Evolutionary conservation across 2,797 vertebrate genomes (phyloP).

Genomic region (Lophotriccus pileatus): DNA sequence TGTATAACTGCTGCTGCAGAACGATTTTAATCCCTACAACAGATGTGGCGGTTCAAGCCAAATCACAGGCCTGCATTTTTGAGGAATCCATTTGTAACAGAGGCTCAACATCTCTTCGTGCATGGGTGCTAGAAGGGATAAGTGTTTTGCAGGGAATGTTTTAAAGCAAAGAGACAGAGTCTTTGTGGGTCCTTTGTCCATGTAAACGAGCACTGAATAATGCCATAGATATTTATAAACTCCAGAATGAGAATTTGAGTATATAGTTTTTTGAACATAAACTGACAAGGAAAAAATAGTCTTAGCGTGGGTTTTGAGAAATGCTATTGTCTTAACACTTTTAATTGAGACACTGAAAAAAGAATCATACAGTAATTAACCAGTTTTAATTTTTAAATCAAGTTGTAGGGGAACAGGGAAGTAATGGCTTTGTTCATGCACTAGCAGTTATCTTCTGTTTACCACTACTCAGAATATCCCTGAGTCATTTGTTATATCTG

Average conservation of each 20-base stretch:
- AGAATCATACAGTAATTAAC: neutral
- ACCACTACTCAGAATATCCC: neutral
- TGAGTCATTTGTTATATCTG: neutral
- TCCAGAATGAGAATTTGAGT: neutral
- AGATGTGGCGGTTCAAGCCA: neutral
- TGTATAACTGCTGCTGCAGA: neutral
- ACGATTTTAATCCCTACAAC: neutral
- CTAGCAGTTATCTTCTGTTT: slow-evolving; percentile 14
- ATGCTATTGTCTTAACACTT: neutral
- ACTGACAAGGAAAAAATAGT: neutral
- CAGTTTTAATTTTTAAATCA: neutral
- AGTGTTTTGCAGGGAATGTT: neutral
- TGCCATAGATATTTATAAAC: neutral
- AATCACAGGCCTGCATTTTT: neutral
- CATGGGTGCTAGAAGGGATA: neutral
- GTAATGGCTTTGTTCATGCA: neutral
- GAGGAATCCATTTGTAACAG: neutral
- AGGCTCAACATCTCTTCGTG: neutral
- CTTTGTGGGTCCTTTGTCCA: neutral
- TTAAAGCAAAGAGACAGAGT: neutral
- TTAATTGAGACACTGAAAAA: neutral
- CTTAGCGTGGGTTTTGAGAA: neutral
- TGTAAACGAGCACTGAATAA: neutral
- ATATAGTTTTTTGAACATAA: neutral
- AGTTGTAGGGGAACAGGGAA: neutral